A percentile compares a stretch with the other conserved stretches of the same genome.
These are phyloP conservation scores for Rhinoptilus africanus DNA, from an alignment of 2,113 vertebrate genomes.

Conservation along the genomic window DNA sequence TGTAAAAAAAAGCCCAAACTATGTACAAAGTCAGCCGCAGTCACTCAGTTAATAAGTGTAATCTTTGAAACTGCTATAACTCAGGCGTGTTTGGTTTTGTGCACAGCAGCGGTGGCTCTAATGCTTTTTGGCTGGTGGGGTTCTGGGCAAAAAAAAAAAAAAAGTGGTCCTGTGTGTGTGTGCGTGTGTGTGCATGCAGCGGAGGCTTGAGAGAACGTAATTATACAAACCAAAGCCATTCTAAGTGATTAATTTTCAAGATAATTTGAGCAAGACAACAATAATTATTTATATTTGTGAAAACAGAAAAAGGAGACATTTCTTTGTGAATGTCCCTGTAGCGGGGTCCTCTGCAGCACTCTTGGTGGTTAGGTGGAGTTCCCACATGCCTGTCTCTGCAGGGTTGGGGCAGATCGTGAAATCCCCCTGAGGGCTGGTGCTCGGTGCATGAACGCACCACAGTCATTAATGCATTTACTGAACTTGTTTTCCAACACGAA, in stretches of 20 bases:
- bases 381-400: accelerated
- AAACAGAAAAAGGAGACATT: background rate
- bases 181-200: background rate
- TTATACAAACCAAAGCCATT: background rate
- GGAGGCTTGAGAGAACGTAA: background rate
- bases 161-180: accelerated
- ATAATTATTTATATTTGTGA: background rate
- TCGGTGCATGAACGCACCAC: background rate
- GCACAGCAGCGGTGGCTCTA: background rate
- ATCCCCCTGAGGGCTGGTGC: background rate
- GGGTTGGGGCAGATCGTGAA: background rate
- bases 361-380: background rate
- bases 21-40: background rate
- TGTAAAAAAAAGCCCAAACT: background rate
- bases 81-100: background rate
- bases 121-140: background rate
- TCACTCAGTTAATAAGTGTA: conserved; percentile 42
- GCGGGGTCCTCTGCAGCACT: background rate
- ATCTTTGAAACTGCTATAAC: conserved; percentile 14
- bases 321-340: background rate
- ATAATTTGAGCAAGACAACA: background rate
- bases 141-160: background rate
- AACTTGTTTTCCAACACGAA: background rate
- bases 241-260: background rate
- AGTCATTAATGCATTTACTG: background rate